Evolutionary conservation across 1,140 invertebrate species (phyloP), one percentile per base, ranked within the genome.

Genomic region (Drosophila simulans): DNA sequence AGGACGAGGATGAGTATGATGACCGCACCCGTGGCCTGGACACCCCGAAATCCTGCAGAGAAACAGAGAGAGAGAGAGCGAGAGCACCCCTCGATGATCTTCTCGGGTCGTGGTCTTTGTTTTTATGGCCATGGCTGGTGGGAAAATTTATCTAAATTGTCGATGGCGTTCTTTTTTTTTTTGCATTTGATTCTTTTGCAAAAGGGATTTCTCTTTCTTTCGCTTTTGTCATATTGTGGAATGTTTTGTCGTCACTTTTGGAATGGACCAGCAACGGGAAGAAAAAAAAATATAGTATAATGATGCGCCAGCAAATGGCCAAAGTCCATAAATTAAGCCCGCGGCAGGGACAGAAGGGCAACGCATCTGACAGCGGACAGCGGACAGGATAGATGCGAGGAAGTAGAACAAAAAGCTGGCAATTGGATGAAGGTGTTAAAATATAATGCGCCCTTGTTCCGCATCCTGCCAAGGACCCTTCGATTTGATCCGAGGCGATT

Each of bases 371-470:
- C 79, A 89, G 80, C 80, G 43, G 75, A 80, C 79, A 89, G 80
- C 80, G 43, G 80, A 62, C 74, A 78, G 82, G 80, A 86, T 82
- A 78, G 86, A 73, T 81, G 63, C 72, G 55, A 88, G 71, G 70
- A 86, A 60, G 58, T 75, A 55, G 72, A 77, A 78, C 64, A 73
- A 70, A 63, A 72, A 71, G 60, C 54, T 70, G 66, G 73, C 80
- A 91, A 91, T 91, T 91, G 90, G 90, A 91, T 91, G 90, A 91
- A 91, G 90, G 90, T 91, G 90, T 91, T 91, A 91, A 90, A 82
- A 90, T 64, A 86, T 81, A 88, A 86, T 63, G 72, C 65, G 51
- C 58, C 70, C 65, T 83, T 80, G 70, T 79, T 46, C 63, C 45
- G 57, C 73, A 57, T 72, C 58, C 43, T 52, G 49, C 37, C 53